Base-by-base conservation (phyloP, 2,888 invertebrate species). In the Pinctada fucata region DNA sequence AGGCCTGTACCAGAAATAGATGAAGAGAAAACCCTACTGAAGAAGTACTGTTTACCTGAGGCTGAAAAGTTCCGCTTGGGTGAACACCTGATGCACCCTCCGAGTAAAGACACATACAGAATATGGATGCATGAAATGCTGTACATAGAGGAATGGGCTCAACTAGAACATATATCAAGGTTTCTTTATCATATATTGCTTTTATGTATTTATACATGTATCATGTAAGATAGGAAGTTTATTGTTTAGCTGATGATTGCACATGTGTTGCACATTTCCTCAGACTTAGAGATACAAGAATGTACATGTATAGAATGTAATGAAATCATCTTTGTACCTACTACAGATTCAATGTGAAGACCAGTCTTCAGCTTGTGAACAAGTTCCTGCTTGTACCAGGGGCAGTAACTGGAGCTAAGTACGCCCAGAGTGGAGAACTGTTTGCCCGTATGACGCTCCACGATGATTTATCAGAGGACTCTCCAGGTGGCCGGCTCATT, bases 381-480 rank as follows among this genome's bases (percentile, higher is more conserved):
- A 94, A 95, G 82, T 96, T 96, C 88, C 93, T 96, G 84, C 91
- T 96, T 64, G 94, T 95, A 80, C 92, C 93, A 1, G 91, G 92
- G 4, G 83, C 91, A n/a, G 83, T 90, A 72, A 95, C 95, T 76
- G 95, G 95, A 0, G 95, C 96, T 5, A 96, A 96, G 91, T 96
- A 96, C 92, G 95, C 96, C 0, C 94, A 95, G 85, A 94, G 95
- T 45, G 96, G 96, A 16, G 96, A 96, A 92, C 92, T 96, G 51
- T 96, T 96, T 92, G 96, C 95, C 5, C 93, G 95, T 79, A 94
- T 96, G 93, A 94, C 94, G 74, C 92, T 96, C 65, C 95, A 95
- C 48, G 95, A 95, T 88, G 95, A 95, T 88, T 94, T 97, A 67
- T 96, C 96, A 0, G 96, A 96, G 91, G 97, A 97, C 90, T 96